Evolutionary conservation across 2,113 vertebrate species (phyloP).

Genomic region (Spea multiplicata): DNA sequence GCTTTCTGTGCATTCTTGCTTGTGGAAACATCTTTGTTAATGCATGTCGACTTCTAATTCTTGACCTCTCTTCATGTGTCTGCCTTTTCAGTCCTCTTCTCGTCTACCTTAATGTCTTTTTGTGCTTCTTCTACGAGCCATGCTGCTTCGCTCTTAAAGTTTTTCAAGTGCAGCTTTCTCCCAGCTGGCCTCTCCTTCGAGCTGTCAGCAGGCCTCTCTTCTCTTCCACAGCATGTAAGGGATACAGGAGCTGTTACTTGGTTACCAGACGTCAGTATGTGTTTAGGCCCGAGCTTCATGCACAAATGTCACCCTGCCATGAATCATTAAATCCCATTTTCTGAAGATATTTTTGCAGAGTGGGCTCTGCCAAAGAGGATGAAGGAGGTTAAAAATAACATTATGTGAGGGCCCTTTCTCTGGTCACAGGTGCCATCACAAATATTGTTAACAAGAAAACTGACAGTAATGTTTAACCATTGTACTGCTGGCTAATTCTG

Average conservation of each 20-base stretch:
- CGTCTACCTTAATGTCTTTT: background rate
- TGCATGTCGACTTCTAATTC: no score
- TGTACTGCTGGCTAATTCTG: constrained; percentile 1
- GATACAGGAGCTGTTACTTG: constrained; percentile 54
- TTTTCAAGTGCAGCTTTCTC: background rate
- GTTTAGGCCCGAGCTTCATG: constrained; percentile 63
- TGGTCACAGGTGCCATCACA: constrained; percentile 45
- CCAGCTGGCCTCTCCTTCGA: background rate
- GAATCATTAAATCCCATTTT: constrained; percentile 72
- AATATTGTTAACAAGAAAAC: constrained; percentile 41
- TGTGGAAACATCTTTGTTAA: no score
- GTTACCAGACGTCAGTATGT: constrained; percentile 66
- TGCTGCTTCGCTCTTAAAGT: background rate
- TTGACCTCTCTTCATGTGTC: no score
- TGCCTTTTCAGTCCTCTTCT: no score
- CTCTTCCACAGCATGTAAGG: constrained; percentile 20
- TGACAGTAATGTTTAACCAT: constrained; percentile 45
- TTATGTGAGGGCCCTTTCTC: constrained; percentile 52
- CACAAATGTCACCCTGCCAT: constrained; percentile 79
- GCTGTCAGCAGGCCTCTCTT: constrained; percentile 26
- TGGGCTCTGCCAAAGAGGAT: constrained; percentile 60
- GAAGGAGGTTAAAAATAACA: constrained; percentile 66
- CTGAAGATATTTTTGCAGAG: constrained; percentile 74
- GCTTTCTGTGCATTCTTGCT: no score
- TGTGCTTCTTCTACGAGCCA: background rate